phyloP scores from a whole-genome alignment of 1,140 invertebrate genomes.

The Anastatus disparis region DNA sequence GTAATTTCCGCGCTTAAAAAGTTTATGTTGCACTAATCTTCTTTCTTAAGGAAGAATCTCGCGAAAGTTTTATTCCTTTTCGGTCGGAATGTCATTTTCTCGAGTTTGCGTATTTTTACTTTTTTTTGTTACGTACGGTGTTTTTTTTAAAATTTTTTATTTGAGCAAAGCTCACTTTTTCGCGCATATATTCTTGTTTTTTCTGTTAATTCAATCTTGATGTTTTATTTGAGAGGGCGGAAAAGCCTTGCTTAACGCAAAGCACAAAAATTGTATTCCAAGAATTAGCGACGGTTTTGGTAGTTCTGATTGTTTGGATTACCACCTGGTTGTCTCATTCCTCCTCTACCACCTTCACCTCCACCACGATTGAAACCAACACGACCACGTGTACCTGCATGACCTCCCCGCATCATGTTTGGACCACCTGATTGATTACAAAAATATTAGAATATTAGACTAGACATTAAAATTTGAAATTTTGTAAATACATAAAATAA shows the following conservation, averaged over 20 bases:
- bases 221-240: conserved; percentile 27
- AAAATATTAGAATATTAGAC: not conserved
- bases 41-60: conserved; percentile 37
- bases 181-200: conserved; percentile 15
- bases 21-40: conserved; percentile 39
- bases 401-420: conserved; percentile 62
- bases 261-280: not conserved
- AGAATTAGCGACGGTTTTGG: conserved; percentile 60
- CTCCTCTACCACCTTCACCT: conserved; percentile 61
- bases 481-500: not conserved
- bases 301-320: conserved; percentile 59
- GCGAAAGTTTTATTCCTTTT: conserved; percentile 40
- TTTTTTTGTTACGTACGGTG: conserved; percentile 38
- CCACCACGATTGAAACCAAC: conserved; percentile 62
- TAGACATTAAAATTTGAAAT: not conserved
- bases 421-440: conserved; percentile 54
- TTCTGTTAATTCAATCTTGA: conserved; percentile 28
- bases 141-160: conserved; percentile 32
- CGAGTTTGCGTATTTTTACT: conserved; percentile 33
- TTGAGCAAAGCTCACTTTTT: conserved; percentile 36
- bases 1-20: conserved; percentile 35
- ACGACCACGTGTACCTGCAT: conserved; percentile 58
- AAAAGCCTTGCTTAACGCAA: conserved; percentile 22
- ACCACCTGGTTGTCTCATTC: conserved; percentile 58
- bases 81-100: conserved; percentile 39